Base-by-base conservation (phyloP, 2,888 invertebrate genomes). In the Aradus depressus region DNA sequence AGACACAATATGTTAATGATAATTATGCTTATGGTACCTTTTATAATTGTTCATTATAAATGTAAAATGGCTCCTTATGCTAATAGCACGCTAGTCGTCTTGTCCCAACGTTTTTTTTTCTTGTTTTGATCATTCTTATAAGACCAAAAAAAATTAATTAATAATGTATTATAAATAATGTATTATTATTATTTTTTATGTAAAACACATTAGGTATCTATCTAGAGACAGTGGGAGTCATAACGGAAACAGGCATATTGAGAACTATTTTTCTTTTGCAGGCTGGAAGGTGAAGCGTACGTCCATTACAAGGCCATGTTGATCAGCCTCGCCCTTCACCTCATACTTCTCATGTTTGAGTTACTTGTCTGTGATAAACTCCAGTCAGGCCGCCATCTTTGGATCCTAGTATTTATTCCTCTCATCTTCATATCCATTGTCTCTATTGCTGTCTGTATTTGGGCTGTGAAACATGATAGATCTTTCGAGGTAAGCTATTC, bases 261-360 rank as follows among this genome's bases (percentile, higher is more conserved):
- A 21, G 16, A 50, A 16, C 23, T 38, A 21, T 43, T 47, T 39
- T 42, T 44, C 48, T 52, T 26, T 47, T 55, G 43, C 70, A 89
- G 96, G 67, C 72, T 91, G 62, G 96, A 96, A 73, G 90, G 90
- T 59, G 91, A 93, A 72, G 89, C 93, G 4, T 92, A 95, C 67
- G 84, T 93, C 32, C 97, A 98, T 68, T 98, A 93, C 69, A 95
- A 95, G 69, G 93, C 95, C 14, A 97, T 98, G 96, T 74, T 97
- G 54, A 91, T 97, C 66, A 92, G 91, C 56, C 76, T 95, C 61
- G 89, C 92, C 39, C 77, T 97, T 64, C 97, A 98, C 68, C 73
- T 96, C 55, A 87, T 97, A 61, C 72, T 98, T 58, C 72, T 96
- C 22, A 91, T 95, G 87, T 98, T 98, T 71, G 96, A 97, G 69